Percentiles rank a stretch among this genome's conserved stretches.
These are phyloP conservation scores for Leuciscus waleckii DNA, from an alignment of 2,797 vertebrate genomes.

Conservation along the genomic window DNA sequence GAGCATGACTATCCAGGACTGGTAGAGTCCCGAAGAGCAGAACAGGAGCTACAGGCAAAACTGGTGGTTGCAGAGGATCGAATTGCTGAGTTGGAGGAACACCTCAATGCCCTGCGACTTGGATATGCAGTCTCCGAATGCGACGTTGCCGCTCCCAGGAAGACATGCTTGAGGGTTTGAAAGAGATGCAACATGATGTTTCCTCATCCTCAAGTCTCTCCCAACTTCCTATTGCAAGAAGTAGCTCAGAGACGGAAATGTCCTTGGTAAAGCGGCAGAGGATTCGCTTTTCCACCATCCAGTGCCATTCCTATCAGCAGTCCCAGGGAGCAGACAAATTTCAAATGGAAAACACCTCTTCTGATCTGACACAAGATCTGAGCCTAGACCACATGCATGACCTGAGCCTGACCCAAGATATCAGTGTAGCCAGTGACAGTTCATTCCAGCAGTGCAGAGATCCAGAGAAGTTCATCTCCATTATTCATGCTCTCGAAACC, in stretches of 20 bases:
- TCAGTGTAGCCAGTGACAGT: conserved; percentile 74
- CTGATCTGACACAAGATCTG: conserved; percentile 68
- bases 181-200: conserved; percentile 59
- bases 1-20: conserved; percentile 67
- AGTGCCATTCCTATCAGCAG: conserved; percentile 90
- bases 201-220: conserved; percentile 51
- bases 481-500: conserved; percentile 91
- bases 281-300: conserved; percentile 93
- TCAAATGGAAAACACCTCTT: conserved; percentile 77
- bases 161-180: conserved; percentile 60
- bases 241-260: conserved; percentile 76
- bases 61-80: conserved; percentile 79
- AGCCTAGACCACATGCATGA: conserved; percentile 82
- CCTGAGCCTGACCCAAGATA: conserved; percentile 78
- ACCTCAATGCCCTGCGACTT: conserved; percentile 77
- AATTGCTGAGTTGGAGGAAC: conserved; percentile 77
- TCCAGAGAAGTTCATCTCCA: conserved; percentile 89
- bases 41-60: conserved; percentile 77
- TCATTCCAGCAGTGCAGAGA: conserved; percentile 78
- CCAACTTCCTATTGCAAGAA: conserved; percentile 65
- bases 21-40: conserved; percentile 72
- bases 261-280: conserved; percentile 86
- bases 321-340: conserved; percentile 79
- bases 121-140: conserved; percentile 76
- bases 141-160: conserved; percentile 72